These are phyloP conservation scores for Hyla sarda DNA, from an alignment of 2,113 vertebrate genomes.

Conservation along the genomic window DNA sequence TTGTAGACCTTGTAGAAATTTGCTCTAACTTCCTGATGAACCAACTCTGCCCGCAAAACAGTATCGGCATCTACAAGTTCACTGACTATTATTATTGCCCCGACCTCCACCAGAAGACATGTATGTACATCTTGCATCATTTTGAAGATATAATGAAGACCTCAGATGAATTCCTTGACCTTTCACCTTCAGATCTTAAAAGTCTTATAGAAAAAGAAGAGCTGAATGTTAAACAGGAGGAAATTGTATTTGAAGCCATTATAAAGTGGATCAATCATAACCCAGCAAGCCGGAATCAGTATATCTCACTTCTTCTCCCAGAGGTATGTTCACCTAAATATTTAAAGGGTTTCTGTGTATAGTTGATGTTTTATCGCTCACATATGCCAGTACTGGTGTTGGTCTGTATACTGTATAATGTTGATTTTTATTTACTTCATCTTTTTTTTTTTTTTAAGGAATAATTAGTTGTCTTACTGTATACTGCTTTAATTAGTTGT, in stretches of 20 bases:
- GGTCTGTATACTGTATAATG: too few relatives aligned
- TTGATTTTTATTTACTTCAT: too few relatives aligned
- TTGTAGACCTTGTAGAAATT: conserved; percentile 70
- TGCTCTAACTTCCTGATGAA: conserved; percentile 78
- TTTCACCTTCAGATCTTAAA: conserved; percentile 73
- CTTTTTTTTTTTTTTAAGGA: too few relatives aligned
- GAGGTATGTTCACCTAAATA: conserved; percentile 67
- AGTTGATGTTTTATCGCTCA: not conserved
- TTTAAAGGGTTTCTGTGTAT: not conserved
- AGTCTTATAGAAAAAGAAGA: conserved; percentile 78
- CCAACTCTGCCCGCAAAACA: conserved; percentile 76
- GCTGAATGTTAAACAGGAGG: conserved; percentile 78
- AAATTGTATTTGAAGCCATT: conserved; percentile 76
- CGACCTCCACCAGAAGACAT: conserved; percentile 71
- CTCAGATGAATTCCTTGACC: conserved; percentile 76
- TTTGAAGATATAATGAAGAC: conserved; percentile 77
- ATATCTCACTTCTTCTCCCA: conserved; percentile 73
- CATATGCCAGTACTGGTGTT: too few relatives aligned
- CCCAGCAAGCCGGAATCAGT: conserved; percentile 68
- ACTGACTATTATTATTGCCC: conserved; percentile 70
- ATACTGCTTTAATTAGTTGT: too few relatives aligned
- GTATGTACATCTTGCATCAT: conserved; percentile 76
- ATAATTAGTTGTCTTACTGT: too few relatives aligned
- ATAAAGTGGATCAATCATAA: conserved; percentile 77
- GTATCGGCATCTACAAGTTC: conserved; percentile 79